Evolutionary conservation across 2,797 vertebrate species (phyloP), one percentile per base, ranked within the genome.

Genomic region (Phoeniculus purpureus): DNA sequence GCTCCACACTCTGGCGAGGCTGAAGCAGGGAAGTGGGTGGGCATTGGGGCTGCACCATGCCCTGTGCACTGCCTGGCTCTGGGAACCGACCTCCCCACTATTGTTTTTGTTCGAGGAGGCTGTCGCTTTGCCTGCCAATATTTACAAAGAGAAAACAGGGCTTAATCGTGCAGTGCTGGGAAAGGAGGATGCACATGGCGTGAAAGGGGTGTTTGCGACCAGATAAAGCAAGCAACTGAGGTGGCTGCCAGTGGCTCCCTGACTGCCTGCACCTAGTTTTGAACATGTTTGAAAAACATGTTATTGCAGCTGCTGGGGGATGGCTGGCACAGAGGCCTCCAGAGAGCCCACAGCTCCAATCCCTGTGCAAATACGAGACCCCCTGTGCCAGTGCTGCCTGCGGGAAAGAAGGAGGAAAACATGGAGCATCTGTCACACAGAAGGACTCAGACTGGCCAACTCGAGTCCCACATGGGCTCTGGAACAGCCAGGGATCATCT

Each of bases 101-200:
- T 88, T 95, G 95, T 95, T 96, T 93, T 80, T 59, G n/a, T 68
- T 73, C 55, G 47, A 75, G 94, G 93, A 92, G 92, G 92, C 78
- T 92, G 91, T 95, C 3, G 50, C 81, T 43, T 71, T 10, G n/a
- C 77, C 89, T 88, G 92, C 93, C 92, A 95, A 75, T 77, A 37
- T 88, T 88, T 92, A 65, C 83, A 86, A 40, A 92, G 95, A 94
- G 83, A 92, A 88, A 93, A 40, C 47, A 79, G 54, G 81, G 89
- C 61, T 92, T 79, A 81, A 81, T 71, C 82, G 78, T 74, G 2
- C 29, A 4, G 65, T 43, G 92, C 94, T 95, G 94, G 93, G 88
- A 88, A 91, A 87, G 88, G 84, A 95, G 95, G 92, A 94, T 94
- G 92, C 94, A 95, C 92, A 92, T 94, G 92, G 93, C 0, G 54